phyloP scores from a whole-genome alignment of 2,113 vertebrate species.

The Phoxinus phoxinus region DNA sequence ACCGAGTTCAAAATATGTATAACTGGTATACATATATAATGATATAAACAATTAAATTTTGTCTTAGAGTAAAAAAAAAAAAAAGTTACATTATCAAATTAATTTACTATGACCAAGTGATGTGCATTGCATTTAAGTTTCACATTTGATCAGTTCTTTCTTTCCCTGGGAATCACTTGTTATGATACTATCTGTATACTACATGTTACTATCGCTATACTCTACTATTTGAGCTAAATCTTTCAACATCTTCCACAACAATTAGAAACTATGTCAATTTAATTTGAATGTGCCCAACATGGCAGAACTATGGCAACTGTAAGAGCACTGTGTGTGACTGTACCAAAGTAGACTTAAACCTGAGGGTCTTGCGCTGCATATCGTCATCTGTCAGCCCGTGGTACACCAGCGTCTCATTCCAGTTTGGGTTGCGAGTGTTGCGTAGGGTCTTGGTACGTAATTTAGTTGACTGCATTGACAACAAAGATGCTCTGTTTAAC shows the following conservation, averaged over 20 bases:
- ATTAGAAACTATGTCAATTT: too few species aligned
- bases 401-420: conserved; percentile 94
- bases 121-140: too few species aligned
- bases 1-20: not conserved
- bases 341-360: conserved; percentile 66
- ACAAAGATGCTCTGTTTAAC: not conserved
- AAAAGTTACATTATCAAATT: not conserved
- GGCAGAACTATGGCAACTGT: not conserved
- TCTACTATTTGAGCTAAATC: too few species aligned
- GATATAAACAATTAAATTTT: too few species aligned
- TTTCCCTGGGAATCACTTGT: too few species aligned
- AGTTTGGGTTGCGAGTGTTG: conserved; percentile 90
- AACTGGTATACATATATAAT: not conserved
- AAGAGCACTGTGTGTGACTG: not conserved
- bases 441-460: conserved; percentile 93
- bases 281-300: not conserved
- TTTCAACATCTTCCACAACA: too few species aligned
- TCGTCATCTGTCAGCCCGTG: conserved; percentile 94
- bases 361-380: conserved; percentile 96
- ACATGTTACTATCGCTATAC: too few species aligned
- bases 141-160: too few species aligned
- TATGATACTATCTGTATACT: too few species aligned
- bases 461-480: conserved; percentile 85
- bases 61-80: too few species aligned
- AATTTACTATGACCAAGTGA: too few species aligned